Conservation (phyloP, 2,113 vertebrate species). For the Sitta europaea region DNA sequence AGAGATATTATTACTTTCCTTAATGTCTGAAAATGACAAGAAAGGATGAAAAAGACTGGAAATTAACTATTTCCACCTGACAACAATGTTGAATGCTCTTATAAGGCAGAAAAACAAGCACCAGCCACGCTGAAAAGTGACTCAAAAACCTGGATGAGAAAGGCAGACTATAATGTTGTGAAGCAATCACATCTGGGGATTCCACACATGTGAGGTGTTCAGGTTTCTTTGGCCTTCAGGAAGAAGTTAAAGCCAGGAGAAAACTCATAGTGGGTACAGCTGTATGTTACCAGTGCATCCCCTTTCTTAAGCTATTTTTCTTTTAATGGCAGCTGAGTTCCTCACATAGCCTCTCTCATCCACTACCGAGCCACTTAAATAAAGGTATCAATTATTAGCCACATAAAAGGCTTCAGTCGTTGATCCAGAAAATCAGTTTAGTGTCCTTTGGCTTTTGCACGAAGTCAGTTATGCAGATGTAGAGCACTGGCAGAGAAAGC, state of each 20-base stretch:
- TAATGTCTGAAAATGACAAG: not conserved
- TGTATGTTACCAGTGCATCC: not conserved
- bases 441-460: not conserved
- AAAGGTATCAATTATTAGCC: not conserved
- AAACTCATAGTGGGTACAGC: not conserved
- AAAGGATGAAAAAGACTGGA: not conserved
- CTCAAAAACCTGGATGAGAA: not conserved
- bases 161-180: not conserved
- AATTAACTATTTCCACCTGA: not conserved
- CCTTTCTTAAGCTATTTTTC: not conserved
- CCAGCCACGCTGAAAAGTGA: not conserved
- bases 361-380: not conserved
- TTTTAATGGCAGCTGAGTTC: not conserved
- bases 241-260: not conserved
- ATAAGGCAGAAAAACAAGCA: not conserved
- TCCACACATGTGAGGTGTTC: accelerated
- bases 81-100: not conserved
- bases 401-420: not conserved
- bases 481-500: not conserved
- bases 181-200: not conserved
- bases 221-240: not conserved
- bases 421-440: not conserved
- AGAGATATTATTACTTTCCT: not conserved
- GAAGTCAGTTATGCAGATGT: not conserved
- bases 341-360: not conserved